Evolutionary conservation across 2,113 vertebrate species (phyloP).

Genomic region (Siphamia tubifer): DNA sequence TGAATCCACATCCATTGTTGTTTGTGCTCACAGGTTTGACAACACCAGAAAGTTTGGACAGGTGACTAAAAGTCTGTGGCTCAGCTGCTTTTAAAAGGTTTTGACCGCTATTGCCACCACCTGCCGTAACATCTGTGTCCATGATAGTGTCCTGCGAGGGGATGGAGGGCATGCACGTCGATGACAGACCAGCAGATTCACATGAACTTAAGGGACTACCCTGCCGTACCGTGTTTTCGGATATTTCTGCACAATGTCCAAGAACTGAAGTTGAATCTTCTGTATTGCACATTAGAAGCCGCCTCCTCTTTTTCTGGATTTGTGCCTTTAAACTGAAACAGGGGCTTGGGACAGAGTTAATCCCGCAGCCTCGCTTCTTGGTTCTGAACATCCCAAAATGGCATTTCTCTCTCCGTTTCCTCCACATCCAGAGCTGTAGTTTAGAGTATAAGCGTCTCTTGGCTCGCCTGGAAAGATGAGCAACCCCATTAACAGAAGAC

Average conservation of each 20-base stretch:
- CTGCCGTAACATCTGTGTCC: neutral
- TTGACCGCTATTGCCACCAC: neutral
- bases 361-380: neutral
- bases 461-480: constrained; percentile 26
- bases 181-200: neutral
- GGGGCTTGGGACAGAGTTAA: neutral
- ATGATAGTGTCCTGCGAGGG: neutral
- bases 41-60: neutral
- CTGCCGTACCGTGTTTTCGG: neutral
- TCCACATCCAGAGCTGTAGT: constrained; percentile 66
- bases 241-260: neutral
- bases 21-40: neutral
- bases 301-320: neutral
- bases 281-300: neutral
- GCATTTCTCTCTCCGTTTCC: constrained; percentile 36
- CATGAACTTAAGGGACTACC: neutral
- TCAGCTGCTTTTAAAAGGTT: neutral
- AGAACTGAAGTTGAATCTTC: neutral
- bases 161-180: too few relatives aligned
- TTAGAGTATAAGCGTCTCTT: constrained; percentile 53
- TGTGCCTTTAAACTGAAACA: neutral
- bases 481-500: constrained; percentile 39
- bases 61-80: neutral
- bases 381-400: constrained; percentile 5
- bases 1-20: neutral